These are phyloP conservation scores for Acrossocheilus wenchowensis DNA, from an alignment of 2,797 vertebrate species.

Conservation along the genomic window DNA sequence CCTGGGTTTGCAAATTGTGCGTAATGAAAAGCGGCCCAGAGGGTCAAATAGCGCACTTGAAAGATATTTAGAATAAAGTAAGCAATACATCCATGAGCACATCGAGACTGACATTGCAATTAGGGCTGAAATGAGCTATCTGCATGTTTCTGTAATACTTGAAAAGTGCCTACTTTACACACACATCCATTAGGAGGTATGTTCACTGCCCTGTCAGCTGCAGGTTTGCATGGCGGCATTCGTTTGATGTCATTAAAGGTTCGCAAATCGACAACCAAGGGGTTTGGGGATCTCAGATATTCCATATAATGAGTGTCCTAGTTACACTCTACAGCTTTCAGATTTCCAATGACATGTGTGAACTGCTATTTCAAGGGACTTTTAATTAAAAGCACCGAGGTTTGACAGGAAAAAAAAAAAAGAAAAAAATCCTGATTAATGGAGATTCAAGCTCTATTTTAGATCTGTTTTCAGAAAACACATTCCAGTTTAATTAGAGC, in stretches of 20 bases:
- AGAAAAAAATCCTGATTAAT: constrained; percentile 77
- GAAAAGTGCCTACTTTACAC: neutral
- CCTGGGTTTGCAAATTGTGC: constrained; percentile 75
- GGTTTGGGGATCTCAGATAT: constrained; percentile 66
- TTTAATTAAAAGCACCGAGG: constrained; percentile 83
- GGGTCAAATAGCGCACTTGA: constrained; percentile 72
- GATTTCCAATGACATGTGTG: constrained; percentile 80
- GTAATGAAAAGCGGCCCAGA: constrained; percentile 74
- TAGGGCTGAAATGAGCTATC: constrained; percentile 71
- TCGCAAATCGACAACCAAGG: constrained; percentile 62
- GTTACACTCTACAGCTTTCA: constrained; percentile 74
- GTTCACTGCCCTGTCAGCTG: constrained; percentile 65
- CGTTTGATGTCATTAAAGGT: constrained; percentile 61
- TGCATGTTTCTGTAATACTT: constrained; percentile 60
- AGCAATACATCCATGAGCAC: constrained; percentile 69
- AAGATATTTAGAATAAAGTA: constrained; percentile 72
- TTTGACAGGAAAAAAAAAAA: constrained; percentile 68
- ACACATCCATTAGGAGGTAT: neutral
- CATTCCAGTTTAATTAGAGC: constrained; percentile 81
- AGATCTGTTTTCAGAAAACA: constrained; percentile 79
- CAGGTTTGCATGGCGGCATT: constrained; percentile 63
- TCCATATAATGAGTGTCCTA: constrained; percentile 77
- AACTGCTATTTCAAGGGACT: constrained; percentile 75
- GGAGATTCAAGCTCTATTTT: constrained; percentile 77
- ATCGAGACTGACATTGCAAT: constrained; percentile 69